Evolutionary conservation across 2,113 vertebrate species (phyloP).

Genomic region (Columba janthina): DNA sequence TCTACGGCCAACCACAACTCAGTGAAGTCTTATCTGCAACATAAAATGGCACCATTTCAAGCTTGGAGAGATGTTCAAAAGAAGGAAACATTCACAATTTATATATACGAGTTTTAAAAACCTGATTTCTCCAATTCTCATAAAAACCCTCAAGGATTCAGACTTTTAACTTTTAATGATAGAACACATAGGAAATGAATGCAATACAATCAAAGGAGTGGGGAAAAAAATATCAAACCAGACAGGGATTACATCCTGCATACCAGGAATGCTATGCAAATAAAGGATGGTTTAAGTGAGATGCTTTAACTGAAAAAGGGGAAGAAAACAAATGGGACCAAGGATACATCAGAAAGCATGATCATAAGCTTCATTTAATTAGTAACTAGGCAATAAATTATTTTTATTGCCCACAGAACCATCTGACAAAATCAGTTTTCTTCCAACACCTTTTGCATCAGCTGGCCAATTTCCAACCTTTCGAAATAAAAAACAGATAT

Average conservation of each 20-base stretch:
- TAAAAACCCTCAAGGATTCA: not conserved
- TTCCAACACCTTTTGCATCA: not conserved
- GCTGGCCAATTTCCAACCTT: not conserved
- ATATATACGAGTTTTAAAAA: not conserved
- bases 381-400: not conserved
- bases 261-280: not conserved
- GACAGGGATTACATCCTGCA: fast-evolving
- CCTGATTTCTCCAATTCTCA: not conserved
- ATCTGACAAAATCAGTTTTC: not conserved
- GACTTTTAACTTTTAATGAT: not conserved
- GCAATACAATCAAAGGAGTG: not conserved
- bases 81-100: not conserved
- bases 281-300: not conserved
- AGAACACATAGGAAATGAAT: not conserved
- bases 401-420: not conserved
- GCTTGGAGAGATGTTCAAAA: not conserved
- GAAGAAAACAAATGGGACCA: not conserved
- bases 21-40: not conserved
- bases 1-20: not conserved
- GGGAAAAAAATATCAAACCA: not conserved
- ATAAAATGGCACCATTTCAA: not conserved
- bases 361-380: not conserved
- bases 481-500: not conserved
- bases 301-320: not conserved
- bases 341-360: not conserved